Evolutionary conservation across 2,113 vertebrate species (phyloP), one percentile per base, ranked within the genome.

Genomic region (Sterna hirundo): DNA sequence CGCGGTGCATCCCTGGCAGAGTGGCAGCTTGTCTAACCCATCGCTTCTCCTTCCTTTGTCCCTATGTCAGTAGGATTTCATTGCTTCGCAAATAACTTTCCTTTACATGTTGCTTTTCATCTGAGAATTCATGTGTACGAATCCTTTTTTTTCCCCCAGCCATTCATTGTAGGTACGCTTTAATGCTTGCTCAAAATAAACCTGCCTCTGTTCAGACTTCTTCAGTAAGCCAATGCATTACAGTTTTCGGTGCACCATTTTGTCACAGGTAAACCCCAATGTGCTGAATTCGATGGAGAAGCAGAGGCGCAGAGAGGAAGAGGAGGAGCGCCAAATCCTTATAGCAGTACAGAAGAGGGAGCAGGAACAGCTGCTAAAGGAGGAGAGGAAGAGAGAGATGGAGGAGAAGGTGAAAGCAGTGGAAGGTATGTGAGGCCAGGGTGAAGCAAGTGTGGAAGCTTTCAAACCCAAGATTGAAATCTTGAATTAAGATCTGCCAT

Each of bases 331-430:
- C 46, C 99, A 99, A 85, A 98, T 98, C 66, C 98, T 99, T 30
- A 95, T 99, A 71, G 99, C 99, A 0, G 99, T 99, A 94, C 99
- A 99, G 98, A 98, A 99, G 51, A 98, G 98, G 72, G 99, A 99
- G 94, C 99, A 99, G 84, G 99, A 99, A 29, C 98, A 98, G 93
- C 97, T 99, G 86, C 97, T 98, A 21, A 99, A 99, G 94, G 99
- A 99, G 61, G 99, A 99, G 93, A 98, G 98, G 26, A 99, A 99
- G 88, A 97, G 98, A 71, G 99, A 99, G 89, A 98, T 99, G 98
- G 98, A 98, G 83, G 99, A 99, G 92, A 99, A 98, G 87, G 98
- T 99, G 88, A 99, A 99, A 98, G 99, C 99, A 9, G 99, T 99
- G 55, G 99, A 99, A 98, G 99, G 99, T 99, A 97, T 0, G 21